A percentile compares a stretch with the other conserved stretches of the same genome.
These are phyloP conservation scores for Zaprionus taronus DNA, from an alignment of 1,140 invertebrate species.

Conservation along the genomic window DNA sequence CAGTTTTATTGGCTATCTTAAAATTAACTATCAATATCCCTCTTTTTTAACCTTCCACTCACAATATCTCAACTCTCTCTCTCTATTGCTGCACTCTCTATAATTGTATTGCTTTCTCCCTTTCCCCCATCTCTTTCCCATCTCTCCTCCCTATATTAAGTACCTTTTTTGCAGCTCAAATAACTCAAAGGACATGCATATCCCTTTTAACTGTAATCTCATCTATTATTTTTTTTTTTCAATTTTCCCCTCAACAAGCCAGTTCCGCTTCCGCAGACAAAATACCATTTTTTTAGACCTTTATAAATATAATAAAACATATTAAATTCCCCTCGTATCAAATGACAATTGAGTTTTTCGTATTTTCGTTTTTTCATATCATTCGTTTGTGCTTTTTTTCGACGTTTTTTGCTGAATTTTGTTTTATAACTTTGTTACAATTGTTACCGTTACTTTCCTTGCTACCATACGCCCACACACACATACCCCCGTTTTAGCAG, in stretches of 20 bases:
- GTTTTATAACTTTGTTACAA: constrained; percentile 23
- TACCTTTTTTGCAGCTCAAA: not conserved
- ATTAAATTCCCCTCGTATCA: constrained; percentile 3
- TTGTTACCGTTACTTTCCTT: constrained; percentile 32
- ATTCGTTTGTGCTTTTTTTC: not conserved
- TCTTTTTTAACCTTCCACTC: too few relatives aligned
- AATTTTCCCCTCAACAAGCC: constrained; percentile 1
- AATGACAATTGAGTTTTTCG: not conserved
- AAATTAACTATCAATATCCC: too few relatives aligned
- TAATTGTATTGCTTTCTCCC: not conserved
- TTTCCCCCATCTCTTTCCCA: not conserved
- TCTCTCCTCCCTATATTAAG: not conserved
- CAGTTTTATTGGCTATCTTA: too few relatives aligned
- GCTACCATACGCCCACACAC: not conserved
- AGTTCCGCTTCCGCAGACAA: constrained; percentile 5
- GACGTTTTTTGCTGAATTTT: constrained; percentile 11
- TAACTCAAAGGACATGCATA: not conserved
- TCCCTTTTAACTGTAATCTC: not conserved
- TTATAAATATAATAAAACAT: constrained; percentile 11
- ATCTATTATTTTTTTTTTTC: not conserved
- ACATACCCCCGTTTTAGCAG: constrained; percentile 18
- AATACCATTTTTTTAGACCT: not conserved
- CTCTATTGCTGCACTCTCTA: too few relatives aligned
- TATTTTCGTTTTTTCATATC: not conserved
- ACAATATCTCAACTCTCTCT: too few relatives aligned